These are phyloP conservation scores for Radopholus similis DNA, from an alignment of 1,140 invertebrate species.

Conservation along the genomic window DNA sequence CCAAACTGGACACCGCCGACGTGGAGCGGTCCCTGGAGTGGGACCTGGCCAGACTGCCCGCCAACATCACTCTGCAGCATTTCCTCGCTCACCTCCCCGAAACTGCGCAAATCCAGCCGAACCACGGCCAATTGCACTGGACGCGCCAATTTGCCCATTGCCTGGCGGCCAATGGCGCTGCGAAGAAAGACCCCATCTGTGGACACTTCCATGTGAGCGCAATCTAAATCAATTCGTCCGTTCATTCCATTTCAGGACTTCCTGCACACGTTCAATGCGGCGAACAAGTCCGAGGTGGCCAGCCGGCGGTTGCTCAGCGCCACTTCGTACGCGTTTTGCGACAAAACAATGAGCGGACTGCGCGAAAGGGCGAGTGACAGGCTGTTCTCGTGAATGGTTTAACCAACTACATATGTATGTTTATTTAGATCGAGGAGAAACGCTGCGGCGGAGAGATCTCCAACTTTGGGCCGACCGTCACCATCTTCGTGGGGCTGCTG, in stretches of 20 bases:
- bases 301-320: constrained; percentile 32
- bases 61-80: constrained; percentile 8
- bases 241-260: constrained; percentile 21
- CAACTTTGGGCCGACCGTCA: constrained; percentile 46
- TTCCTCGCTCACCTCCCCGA: constrained; percentile 21
- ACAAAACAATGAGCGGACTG: constrained; percentile 30
- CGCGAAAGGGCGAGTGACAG: constrained; percentile 38
- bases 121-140: constrained; percentile 9
- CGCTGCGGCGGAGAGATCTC: constrained; percentile 42
- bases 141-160: constrained; percentile 49
- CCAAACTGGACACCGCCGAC: constrained; percentile 12
- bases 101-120: no score
- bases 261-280: constrained; percentile 23
- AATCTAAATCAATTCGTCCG: not conserved
- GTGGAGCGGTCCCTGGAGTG: constrained; percentile 18
- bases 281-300: constrained; percentile 16
- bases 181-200: no score
- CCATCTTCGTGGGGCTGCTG: constrained; percentile 54
- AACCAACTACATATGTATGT: constrained; percentile 8
- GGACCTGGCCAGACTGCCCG: constrained; percentile 8
- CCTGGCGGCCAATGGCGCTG: constrained; percentile 20
- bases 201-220: not conserved
- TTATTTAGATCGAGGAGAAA: constrained; percentile 36
- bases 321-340: constrained; percentile 51
- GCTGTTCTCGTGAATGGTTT: constrained; percentile 20